These are phyloP conservation scores for Sebastes jordani DNA, from an alignment of 2,797 vertebrate species.

Conservation along the genomic window DNA sequence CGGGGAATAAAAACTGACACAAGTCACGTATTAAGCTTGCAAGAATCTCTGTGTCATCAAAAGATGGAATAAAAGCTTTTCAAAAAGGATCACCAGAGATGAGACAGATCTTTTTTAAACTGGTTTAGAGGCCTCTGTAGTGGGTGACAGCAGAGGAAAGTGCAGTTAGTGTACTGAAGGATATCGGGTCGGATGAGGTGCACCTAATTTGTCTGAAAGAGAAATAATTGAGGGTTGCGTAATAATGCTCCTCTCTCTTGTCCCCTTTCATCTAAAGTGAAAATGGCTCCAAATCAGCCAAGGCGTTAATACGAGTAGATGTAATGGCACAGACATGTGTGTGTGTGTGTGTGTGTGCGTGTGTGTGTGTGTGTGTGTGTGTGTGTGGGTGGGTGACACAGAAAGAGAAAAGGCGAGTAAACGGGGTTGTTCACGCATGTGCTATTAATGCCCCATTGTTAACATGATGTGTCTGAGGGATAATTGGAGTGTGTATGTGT, in stretches of 20 bases:
- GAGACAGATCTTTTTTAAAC: constrained; percentile 19
- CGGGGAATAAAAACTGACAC: constrained; percentile 28
- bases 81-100: neutral
- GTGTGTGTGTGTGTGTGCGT: neutral
- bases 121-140: neutral
- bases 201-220: constrained; percentile 32
- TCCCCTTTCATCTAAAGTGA: constrained; percentile 42
- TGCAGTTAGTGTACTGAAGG: neutral
- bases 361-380: constrained; percentile 10
- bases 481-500: constrained; percentile 45
- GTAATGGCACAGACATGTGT: neutral
- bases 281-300: constrained; percentile 32
- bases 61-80: constrained; percentile 12
- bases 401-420: neutral
- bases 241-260: constrained; percentile 32
- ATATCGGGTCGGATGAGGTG: neutral
- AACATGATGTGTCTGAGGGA: constrained; percentile 52
- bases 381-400: neutral
- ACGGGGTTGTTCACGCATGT: constrained; percentile 21
- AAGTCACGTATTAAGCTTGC: constrained; percentile 4
- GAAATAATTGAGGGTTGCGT: constrained; percentile 44
- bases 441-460: constrained; percentile 56
- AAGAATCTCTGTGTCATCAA: neutral
- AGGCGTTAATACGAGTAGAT: constrained; percentile 31
- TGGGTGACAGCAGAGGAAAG: constrained; percentile 8